Percentiles rank a stretch among this genome's conserved stretches.
Conservation (phyloP, 2,888 invertebrate genomes). For the Lepidocyrtoides sp. region DNA sequence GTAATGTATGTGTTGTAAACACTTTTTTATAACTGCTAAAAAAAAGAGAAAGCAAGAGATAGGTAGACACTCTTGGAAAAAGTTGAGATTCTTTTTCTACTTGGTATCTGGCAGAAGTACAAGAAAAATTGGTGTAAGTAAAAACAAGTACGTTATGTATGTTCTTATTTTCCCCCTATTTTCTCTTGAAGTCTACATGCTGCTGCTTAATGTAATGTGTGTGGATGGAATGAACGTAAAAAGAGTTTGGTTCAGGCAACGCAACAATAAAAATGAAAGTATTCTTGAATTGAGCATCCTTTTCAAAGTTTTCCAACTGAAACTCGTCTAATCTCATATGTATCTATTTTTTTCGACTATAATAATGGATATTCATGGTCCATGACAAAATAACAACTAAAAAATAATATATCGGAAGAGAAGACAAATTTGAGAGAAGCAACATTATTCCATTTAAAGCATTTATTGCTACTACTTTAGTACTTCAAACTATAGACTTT, state of each 20-base stretch:
- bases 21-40: constrained; percentile 12
- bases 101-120: constrained; percentile 46
- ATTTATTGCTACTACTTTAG: background rate
- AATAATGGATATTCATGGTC: constrained; percentile 71
- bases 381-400: constrained; percentile 69
- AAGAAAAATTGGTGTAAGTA: constrained; percentile 33
- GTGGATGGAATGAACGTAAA: background rate
- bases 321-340: constrained; percentile 60
- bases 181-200: background rate
- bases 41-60: background rate
- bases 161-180: background rate
- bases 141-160: background rate
- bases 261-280: constrained; percentile 49
- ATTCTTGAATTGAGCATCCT: constrained; percentile 21
- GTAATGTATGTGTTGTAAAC: background rate
- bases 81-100: constrained; percentile 7
- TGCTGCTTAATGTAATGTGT: constrained; percentile 1
- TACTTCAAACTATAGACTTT: too few species aligned
- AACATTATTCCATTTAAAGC: constrained; percentile 25
- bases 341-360: background rate
- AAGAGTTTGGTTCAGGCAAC: background rate
- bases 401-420: constrained; percentile 46
- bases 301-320: constrained; percentile 65
- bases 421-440: background rate
- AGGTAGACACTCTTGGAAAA: constrained; percentile 14